Evolutionary conservation across 2,113 vertebrate species (phyloP).

Genomic region (Scortum barcoo): DNA sequence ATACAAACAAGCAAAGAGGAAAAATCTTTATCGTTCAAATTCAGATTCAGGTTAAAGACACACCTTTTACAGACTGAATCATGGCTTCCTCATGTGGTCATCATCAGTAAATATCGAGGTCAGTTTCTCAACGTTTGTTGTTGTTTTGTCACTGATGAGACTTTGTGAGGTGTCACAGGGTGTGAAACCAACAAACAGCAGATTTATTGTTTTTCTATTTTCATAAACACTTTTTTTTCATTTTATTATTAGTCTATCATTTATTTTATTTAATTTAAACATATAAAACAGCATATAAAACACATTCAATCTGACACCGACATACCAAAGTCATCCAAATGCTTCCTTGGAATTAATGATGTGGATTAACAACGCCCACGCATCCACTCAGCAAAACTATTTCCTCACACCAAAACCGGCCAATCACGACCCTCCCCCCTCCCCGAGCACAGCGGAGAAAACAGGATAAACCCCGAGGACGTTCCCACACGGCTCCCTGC

Average conservation of each 20-base stretch:
- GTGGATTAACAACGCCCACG: conserved; percentile 27
- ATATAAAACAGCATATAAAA: conserved; percentile 28
- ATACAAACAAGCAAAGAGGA: no score
- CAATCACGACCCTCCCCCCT: conserved; percentile 51
- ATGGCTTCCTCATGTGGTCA: neutral
- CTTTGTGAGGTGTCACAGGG: neutral
- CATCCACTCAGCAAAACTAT: neutral
- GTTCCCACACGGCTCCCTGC: conserved; percentile 1
- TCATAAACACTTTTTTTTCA: neutral
- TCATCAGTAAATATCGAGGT: neutral
- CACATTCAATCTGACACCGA: neutral
- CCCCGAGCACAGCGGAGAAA: conserved; percentile 10
- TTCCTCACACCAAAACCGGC: conserved; percentile 46
- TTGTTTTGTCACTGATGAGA: neutral
- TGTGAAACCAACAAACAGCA: neutral
- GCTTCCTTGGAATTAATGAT: conserved; percentile 2
- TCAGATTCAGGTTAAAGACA: neutral
- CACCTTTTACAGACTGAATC: neutral
- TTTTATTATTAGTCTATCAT: neutral
- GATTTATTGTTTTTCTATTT: neutral
- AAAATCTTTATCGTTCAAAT: no score
- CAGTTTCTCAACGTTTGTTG: neutral
- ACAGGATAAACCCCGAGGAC: conserved; percentile 20
- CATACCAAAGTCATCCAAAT: neutral
- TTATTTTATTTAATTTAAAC: neutral